Conservation (phyloP, 2,888 invertebrate genomes). For the Melieria crassipennis region DNA sequence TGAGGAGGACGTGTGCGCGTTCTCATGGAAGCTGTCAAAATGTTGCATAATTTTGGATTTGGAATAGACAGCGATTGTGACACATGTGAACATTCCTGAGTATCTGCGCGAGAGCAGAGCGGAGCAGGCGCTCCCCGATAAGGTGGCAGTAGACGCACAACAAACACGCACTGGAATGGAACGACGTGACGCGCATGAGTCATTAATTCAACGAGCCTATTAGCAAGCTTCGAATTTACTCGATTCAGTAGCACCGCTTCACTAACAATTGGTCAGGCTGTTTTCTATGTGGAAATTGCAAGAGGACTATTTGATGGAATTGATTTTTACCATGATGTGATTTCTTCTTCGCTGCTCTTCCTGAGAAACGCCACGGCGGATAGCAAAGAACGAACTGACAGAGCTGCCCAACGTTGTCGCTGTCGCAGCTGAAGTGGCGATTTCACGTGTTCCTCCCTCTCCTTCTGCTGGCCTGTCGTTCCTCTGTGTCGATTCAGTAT, state of each 20-base stretch:
- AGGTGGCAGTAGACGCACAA: not conserved
- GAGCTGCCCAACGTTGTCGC: slow-evolving; percentile 50
- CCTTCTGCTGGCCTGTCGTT: not conserved
- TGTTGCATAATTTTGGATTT: slow-evolving; percentile 15
- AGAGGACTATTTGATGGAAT: not conserved
- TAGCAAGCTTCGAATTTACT: no score
- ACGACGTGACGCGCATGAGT: no score
- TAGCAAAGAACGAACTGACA: slow-evolving; percentile 59
- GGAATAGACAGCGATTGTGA: not conserved
- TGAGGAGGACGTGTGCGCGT: no score
- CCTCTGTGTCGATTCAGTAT: not conserved
- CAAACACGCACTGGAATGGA: not conserved
- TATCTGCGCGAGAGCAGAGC: not conserved
- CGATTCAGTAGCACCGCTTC: no score
- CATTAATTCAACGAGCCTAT: no score
- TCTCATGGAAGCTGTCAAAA: not conserved
- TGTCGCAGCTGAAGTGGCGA: not conserved
- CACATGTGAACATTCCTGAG: not conserved
- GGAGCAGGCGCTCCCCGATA: no score
- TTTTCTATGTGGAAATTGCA: no score
- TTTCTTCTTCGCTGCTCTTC: slow-evolving; percentile 53
- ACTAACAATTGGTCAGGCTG: no score
- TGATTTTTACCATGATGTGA: slow-evolving; percentile 59
- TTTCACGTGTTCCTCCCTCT: not conserved
- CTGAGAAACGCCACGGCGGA: slow-evolving; percentile 63